Evolutionary conservation across 2,888 invertebrate species (phyloP).

Genomic region (Orchesellides sinensis): DNA sequence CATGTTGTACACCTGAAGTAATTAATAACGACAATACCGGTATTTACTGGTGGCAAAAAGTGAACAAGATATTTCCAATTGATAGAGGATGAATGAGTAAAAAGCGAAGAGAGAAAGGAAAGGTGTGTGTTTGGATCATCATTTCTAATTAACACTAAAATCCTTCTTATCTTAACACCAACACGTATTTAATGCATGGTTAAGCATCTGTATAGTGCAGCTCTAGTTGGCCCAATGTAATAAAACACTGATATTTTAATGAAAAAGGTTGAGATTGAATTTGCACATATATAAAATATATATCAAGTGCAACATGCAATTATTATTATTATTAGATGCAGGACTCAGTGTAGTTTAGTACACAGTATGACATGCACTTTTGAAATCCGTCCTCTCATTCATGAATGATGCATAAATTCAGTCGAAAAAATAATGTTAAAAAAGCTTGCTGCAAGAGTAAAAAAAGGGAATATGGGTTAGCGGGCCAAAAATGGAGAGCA

Average conservation of each 20-base stretch:
- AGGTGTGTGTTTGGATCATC: not conserved
- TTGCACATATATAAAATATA: not conserved
- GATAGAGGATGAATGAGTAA: conserved; percentile 8
- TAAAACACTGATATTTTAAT: too few relatives aligned
- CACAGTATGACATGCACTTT: conserved; percentile 11
- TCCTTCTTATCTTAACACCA: too few relatives aligned
- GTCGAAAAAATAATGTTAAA: conserved; percentile 23
- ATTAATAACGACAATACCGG: too few relatives aligned
- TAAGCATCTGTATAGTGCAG: conserved; percentile 54
- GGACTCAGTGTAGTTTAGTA: conserved; percentile 7
- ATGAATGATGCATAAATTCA: too few relatives aligned
- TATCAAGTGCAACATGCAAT: conserved; percentile 7
- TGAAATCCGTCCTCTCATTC: conserved; percentile 8
- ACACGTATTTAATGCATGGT: conserved; percentile 50
- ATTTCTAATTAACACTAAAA: conserved; percentile 18
- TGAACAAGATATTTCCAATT: too few relatives aligned
- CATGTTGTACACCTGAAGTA: conserved; percentile 15
- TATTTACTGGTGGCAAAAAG: too few relatives aligned
- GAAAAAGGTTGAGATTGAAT: not conserved
- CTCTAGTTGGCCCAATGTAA: conserved; percentile 31
- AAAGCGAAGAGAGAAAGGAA: too few relatives aligned
- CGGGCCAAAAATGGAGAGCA: conserved; percentile 64
- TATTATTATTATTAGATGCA: not conserved
- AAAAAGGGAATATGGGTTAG: conserved; percentile 57
- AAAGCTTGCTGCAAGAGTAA: conserved; percentile 20